Percentiles rank a stretch among this genome's conserved stretches.
Conservation (phyloP, 2,113 vertebrate genomes). For the Cromileptes altivelis region DNA sequence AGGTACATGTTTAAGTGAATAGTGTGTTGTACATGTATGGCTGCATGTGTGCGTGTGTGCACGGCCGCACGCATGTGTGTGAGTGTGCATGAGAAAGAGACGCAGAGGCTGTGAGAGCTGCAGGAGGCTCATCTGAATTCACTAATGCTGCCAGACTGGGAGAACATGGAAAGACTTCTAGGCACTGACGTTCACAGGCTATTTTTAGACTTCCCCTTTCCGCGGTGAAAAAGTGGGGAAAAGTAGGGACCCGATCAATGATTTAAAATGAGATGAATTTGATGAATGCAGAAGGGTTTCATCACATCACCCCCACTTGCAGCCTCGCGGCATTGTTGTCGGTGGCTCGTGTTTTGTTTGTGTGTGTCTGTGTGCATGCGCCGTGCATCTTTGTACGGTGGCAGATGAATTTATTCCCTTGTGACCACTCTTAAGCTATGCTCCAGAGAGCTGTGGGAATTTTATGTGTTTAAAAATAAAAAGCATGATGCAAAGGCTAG, state of each 20-base stretch:
- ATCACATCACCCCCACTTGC: constrained; percentile 49
- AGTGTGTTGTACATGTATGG: constrained; percentile 8
- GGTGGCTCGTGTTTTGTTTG: constrained; percentile 24
- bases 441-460: constrained; percentile 52
- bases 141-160: constrained; percentile 72
- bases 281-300: constrained; percentile 71
- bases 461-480: constrained; percentile 60
- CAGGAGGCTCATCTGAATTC: constrained; percentile 78
- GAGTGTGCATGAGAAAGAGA: constrained; percentile 44
- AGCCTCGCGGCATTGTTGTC: constrained; percentile 50
- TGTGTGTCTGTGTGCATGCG: constrained; percentile 8
- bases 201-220: constrained; percentile 77
- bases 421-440: constrained; percentile 34
- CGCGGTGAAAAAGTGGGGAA: constrained; percentile 54
- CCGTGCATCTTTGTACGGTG: constrained; percentile 23
- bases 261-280: constrained; percentile 75
- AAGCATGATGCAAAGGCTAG: constrained; percentile 25
- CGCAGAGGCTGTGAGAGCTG: constrained; percentile 59
- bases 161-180: constrained; percentile 78
- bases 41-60: constrained; percentile 4
- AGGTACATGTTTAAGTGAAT: constrained; percentile 45
- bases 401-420: constrained; percentile 50
- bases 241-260: constrained; percentile 75
- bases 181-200: constrained; percentile 62
- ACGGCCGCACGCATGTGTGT: constrained; percentile 26